phyloP scores from a whole-genome alignment of 2,113 vertebrate genomes.

The Myrmecobius fasciatus region DNA sequence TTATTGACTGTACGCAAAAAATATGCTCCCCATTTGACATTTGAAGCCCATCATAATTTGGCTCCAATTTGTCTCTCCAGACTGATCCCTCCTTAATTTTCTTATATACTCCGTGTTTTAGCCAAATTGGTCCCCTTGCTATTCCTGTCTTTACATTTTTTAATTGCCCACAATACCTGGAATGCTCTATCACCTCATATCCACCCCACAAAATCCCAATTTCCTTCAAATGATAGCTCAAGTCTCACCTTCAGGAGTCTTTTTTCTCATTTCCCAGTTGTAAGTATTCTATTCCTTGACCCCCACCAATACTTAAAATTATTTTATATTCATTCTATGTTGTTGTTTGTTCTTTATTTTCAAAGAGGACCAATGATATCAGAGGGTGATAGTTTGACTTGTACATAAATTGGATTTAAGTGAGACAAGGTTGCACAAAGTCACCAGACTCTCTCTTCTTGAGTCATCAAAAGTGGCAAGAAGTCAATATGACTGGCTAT shows the following conservation, averaged over 20 bases:
- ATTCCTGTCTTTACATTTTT: background rate
- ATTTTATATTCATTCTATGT: background rate
- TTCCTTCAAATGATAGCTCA: background rate
- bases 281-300: background rate
- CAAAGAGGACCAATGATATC: background rate
- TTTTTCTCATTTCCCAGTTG: background rate
- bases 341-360: background rate
- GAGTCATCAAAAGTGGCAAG: background rate
- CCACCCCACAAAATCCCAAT: background rate
- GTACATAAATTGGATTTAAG: background rate
- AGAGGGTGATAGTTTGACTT: background rate
- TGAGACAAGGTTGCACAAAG: background rate
- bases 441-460: too few relatives aligned
- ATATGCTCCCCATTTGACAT: background rate
- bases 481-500: background rate
- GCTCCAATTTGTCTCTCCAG: background rate
- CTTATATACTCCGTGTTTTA: background rate
- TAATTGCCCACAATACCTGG: background rate
- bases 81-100: background rate
- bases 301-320: background rate
- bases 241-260: background rate
- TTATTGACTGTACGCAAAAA: background rate
- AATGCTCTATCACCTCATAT: background rate
- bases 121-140: background rate
- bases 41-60: background rate